Percentiles rank a stretch among this genome's conserved stretches.
phyloP scores from a whole-genome alignment of 1,140 invertebrate genomes.

The Luehdorfia chinensis region DNA sequence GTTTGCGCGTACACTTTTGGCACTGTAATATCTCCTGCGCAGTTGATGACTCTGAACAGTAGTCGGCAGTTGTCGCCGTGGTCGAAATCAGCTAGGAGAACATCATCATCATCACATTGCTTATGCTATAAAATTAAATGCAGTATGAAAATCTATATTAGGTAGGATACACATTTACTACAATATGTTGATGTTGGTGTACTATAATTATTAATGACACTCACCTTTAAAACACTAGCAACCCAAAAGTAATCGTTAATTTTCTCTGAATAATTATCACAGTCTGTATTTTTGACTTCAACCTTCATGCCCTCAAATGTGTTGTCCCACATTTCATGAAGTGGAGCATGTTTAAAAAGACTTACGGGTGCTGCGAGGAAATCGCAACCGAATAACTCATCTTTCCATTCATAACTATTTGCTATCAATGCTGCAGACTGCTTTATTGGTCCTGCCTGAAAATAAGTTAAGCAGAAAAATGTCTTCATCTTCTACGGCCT shows the following conservation, averaged over 20 bases:
- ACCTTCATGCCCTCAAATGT: constrained; percentile 97
- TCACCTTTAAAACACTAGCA: constrained; percentile 89
- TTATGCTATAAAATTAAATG: no score
- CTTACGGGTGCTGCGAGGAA: constrained; percentile 93
- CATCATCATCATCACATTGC: no score
- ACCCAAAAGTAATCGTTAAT: constrained; percentile 94
- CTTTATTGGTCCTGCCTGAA: constrained; percentile 62
- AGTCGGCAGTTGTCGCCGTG: no score
- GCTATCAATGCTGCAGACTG: constrained; percentile 72
- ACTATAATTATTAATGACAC: no score
- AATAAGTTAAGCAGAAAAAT: constrained; percentile 16
- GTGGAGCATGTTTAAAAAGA: constrained; percentile 94
- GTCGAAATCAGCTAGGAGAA: no score
- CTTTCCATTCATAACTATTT: constrained; percentile 90
- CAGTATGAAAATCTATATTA: no score
- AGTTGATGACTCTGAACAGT: no score
- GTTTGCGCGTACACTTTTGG: no score
- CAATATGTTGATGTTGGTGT: no score
- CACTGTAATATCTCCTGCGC: no score
- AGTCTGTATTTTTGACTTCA: constrained; percentile 95
- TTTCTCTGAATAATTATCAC: constrained; percentile 86
- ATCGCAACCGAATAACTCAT: constrained; percentile 84
- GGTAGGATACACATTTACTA: no score
- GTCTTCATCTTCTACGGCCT: no score
- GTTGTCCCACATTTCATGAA: constrained; percentile 95